Conservation (phyloP, 2,113 vertebrate species). For the Colaptes auratus region DNA sequence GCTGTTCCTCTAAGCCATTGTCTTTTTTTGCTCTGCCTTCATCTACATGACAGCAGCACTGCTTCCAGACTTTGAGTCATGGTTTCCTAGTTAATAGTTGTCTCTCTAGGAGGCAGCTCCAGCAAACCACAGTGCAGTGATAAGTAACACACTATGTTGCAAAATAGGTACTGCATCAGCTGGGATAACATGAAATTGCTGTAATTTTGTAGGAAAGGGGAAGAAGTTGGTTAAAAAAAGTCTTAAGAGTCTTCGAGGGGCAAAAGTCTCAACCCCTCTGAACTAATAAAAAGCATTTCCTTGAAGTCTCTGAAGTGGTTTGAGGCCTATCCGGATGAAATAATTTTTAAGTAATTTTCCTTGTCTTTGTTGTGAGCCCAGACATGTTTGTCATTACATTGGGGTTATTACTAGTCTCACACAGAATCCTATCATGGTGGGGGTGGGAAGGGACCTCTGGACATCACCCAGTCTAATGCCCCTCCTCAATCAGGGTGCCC, state of each 20-base stretch:
- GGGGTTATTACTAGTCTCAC: rapidly evolving
- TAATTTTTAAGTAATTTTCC: neutral
- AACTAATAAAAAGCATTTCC: neutral
- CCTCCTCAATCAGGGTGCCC: no score
- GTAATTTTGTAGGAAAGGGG: neutral
- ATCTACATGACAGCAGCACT: neutral
- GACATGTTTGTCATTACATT: rapidly evolving
- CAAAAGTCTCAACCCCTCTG: neutral
- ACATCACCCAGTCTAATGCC: no score
- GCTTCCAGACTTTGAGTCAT: neutral
- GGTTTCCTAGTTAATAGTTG: neutral
- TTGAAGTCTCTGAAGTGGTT: neutral
- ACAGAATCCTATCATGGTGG: no score
- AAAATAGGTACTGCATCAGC: neutral
- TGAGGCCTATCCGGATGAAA: neutral
- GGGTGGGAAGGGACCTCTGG: no score
- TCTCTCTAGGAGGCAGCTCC: neutral
- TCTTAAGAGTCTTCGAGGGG: neutral
- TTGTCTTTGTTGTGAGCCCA: neutral
- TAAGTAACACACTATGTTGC: neutral
- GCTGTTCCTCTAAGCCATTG: neutral
- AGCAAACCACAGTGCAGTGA: neutral
- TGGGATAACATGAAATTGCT: neutral
- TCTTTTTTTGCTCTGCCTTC: neutral
- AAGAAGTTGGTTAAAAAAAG: neutral